Conservation (phyloP, 2,888 invertebrate genomes). For the Apotomis turbidana region DNA sequence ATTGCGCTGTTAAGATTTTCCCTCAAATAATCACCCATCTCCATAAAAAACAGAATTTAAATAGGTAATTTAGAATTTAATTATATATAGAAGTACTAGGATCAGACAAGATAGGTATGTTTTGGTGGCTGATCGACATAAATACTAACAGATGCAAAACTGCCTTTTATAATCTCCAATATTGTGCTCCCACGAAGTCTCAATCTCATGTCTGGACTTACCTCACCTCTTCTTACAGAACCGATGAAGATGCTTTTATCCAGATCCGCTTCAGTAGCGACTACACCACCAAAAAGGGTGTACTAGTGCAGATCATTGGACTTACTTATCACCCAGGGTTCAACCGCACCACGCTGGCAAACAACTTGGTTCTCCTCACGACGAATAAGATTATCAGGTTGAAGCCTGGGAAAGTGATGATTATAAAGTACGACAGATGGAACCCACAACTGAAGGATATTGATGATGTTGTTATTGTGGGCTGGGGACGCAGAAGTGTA, state of each 20-base stretch:
- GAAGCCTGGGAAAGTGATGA: constrained; percentile 49
- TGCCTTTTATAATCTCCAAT: too few relatives aligned
- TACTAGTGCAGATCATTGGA: constrained; percentile 47
- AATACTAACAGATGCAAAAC: too few relatives aligned
- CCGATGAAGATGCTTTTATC: constrained; percentile 31
- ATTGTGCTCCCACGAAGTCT: too few relatives aligned
- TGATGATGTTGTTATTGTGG: constrained; percentile 51
- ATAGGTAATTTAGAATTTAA: too few relatives aligned
- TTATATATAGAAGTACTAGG: too few relatives aligned
- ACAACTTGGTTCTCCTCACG: constrained; percentile 57
- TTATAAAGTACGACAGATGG: constrained; percentile 50
- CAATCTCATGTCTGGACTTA: too few relatives aligned
- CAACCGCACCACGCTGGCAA: constrained; percentile 48
- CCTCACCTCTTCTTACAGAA: background rate
- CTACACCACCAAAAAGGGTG: constrained; percentile 49
- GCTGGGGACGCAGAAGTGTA: constrained; percentile 60
- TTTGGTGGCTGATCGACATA: too few relatives aligned
- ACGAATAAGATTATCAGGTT: constrained; percentile 44
- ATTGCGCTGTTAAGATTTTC: too few relatives aligned
- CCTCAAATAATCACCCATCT: too few relatives aligned
- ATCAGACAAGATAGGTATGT: too few relatives aligned
- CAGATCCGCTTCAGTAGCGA: constrained; percentile 56
- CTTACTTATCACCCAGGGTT: constrained; percentile 55
- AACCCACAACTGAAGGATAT: constrained; percentile 25
- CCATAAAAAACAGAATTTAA: too few relatives aligned